phyloP scores from a whole-genome alignment of 2,888 invertebrate genomes.

The Drosophila rellima region DNA sequence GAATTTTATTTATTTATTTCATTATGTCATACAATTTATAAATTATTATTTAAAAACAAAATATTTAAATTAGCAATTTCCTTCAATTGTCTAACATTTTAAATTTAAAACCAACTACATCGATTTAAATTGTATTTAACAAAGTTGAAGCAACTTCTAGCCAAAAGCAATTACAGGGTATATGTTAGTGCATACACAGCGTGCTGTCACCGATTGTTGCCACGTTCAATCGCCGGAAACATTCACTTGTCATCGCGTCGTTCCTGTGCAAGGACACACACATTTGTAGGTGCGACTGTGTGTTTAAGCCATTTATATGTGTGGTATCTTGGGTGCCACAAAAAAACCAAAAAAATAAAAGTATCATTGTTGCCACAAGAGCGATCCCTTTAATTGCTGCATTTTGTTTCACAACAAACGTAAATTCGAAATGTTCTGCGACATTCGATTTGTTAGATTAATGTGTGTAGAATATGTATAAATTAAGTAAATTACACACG shows the following conservation, averaged over 20 bases:
- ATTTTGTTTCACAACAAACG: constrained; percentile 44
- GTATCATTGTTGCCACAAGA: constrained; percentile 49
- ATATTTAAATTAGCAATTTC: no score
- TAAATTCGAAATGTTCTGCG: constrained; percentile 42
- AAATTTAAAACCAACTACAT: no score
- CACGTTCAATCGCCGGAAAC: constrained; percentile 52
- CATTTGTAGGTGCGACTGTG: constrained; percentile 22
- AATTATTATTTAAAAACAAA: no score
- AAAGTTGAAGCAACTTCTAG: no score
- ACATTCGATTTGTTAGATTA: constrained; percentile 21
- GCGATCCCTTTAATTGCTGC: constrained; percentile 68
- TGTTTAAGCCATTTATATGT: constrained; percentile 14
- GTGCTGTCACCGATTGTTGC: background rate
- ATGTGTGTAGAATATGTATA: constrained; percentile 11
- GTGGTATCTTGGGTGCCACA: constrained; percentile 33
- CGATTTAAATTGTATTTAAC: no score
- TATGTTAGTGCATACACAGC: background rate
- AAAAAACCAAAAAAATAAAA: background rate
- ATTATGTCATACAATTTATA: no score
- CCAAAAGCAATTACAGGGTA: constrained; percentile 25
- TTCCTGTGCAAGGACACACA: constrained; percentile 52
- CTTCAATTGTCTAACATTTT: no score
- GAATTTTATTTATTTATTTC: no score
- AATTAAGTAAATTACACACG: constrained; percentile 4
- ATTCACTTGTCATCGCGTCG: constrained; percentile 54